Percentiles rank a stretch among this genome's conserved stretches.
Conservation (phyloP, 2,797 vertebrate species). For the Peromyscus melanophrys region DNA sequence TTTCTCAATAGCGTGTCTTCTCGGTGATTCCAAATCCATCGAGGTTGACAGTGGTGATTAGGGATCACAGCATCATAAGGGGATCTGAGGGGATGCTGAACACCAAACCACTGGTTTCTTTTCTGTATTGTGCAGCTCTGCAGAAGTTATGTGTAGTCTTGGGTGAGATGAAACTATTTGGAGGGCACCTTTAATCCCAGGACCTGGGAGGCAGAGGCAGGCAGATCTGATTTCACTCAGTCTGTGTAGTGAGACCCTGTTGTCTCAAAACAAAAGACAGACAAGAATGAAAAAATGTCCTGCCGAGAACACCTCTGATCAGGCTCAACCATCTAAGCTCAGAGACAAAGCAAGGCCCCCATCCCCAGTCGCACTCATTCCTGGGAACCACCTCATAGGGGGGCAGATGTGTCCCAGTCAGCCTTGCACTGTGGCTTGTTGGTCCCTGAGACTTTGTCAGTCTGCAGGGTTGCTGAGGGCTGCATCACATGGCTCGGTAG, state of each 20-base stretch:
- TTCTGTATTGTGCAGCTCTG: background rate
- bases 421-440: too few species aligned
- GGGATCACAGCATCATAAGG: background rate
- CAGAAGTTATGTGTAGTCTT: background rate
- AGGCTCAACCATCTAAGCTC: background rate
- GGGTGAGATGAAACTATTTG: background rate
- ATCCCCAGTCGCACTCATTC: background rate
- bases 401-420: accelerated
- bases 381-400: background rate
- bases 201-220: background rate
- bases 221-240: background rate
- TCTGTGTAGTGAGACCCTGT: background rate
- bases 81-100: background rate
- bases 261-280: background rate
- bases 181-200: background rate
- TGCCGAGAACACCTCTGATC: background rate
- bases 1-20: background rate
- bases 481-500: background rate
- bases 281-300: background rate
- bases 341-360: background rate
- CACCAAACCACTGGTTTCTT: background rate
- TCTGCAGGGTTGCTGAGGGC: background rate
- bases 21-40: background rate
- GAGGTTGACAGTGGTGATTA: background rate
- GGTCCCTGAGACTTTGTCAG: background rate